Conservation (phyloP, 2,888 invertebrate species). For the Argyresthia albistria region DNA sequence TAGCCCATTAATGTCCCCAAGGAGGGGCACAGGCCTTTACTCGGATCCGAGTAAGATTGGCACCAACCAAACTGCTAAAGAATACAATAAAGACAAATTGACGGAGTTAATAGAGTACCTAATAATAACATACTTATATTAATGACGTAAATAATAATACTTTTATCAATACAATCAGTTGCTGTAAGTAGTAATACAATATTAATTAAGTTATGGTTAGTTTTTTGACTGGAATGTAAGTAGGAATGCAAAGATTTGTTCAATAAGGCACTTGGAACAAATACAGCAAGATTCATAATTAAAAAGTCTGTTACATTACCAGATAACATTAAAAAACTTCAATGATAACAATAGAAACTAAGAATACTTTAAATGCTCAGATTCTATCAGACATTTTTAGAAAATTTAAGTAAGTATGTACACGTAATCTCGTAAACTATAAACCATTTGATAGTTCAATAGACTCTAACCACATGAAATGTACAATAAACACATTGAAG, state of each 20-base stretch:
- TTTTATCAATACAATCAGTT: slow-evolving; percentile 8
- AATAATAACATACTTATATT: slow-evolving; percentile 6
- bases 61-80: slow-evolving; percentile 5
- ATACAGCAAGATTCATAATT: slow-evolving; percentile 44
- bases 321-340: background rate
- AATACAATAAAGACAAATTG: slow-evolving; percentile 6
- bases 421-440: slow-evolving; percentile 25
- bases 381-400: too few species aligned
- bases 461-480: slow-evolving; percentile 47
- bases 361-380: background rate
- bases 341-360: background rate
- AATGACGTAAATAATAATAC: slow-evolving; percentile 9
- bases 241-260: slow-evolving; percentile 63
- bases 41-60: too few species aligned
- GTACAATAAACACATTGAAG: slow-evolving; percentile 40
- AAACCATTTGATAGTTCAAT: slow-evolving; percentile 50
- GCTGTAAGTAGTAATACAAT: slow-evolving; percentile 35
- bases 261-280: slow-evolving; percentile 69
- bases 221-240: slow-evolving; percentile 33
- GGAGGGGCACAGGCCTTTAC: too few species aligned
- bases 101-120: slow-evolving; percentile 1
- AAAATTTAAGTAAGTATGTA: background rate
- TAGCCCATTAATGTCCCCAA: too few species aligned
- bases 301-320: slow-evolving; percentile 8
- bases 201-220: background rate